Base-by-base conservation (phyloP, 2,113 vertebrate species). In the Piaya cayana region DNA sequence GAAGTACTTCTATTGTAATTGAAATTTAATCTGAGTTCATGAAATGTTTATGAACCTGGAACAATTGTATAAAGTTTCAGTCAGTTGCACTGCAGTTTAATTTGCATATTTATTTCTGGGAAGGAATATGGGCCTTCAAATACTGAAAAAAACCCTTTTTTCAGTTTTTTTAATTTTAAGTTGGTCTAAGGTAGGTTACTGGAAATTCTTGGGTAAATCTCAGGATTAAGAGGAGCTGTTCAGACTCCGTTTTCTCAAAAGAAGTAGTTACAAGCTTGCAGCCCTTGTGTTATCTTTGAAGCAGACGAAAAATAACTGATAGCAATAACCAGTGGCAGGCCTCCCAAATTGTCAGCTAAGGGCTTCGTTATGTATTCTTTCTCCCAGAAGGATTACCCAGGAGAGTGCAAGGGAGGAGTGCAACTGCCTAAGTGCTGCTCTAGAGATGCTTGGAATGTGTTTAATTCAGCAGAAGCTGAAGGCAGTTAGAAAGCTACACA, bases 21-120 rank as follows among this genome's bases (percentile, higher is more conserved):
- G 95, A 95, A 96, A 96, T 97, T 91, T 95, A 96, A 96, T 96
- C 94, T 84, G 80, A 79, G 53, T 93, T 96, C 92, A 94, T 96
- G 86, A 96, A 95, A 97, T 93, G 88, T 91, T 96, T 95, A 96
- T 96, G 92, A 97, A 96, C 65, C 88, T 90, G 90, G 65, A 96
- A 86, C 85, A 92, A 90, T 86, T 93, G 72, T 68, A 58, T 81
- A 70, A 96, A 94, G 94, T 94, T 96, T 88, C 92, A 96, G 92
- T 93, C 85, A 94, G 92, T 92, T 90, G 86, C 72, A 69, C 65
- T 78, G 86, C 80, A 92, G 49, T 95, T 93, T 71, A 71, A 86
- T 96, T 96, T 88, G 52, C 88, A 92, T 93, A 78, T 71, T 90
- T 95, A 75, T 96, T 93, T 96, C 81, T 27, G 56, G 82, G 88